Conservation (phyloP, 2,113 vertebrate species). For the Otocyon megalotis region DNA sequence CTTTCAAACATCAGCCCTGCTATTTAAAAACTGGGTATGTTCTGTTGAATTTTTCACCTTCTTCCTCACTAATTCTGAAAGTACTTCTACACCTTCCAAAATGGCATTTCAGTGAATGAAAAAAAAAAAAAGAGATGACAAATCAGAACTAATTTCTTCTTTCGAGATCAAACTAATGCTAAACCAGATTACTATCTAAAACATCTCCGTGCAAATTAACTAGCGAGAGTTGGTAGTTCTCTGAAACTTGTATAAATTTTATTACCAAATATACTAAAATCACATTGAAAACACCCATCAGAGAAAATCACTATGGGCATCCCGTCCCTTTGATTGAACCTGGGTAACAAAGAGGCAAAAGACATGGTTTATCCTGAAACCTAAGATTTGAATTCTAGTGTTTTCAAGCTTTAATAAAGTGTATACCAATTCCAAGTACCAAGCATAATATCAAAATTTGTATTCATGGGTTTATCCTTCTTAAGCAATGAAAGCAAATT, state of each 20-base stretch:
- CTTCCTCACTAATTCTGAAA: slow-evolving; percentile 53
- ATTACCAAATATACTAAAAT: slow-evolving; percentile 73
- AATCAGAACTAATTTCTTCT: slow-evolving; percentile 52
- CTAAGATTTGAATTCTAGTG: slow-evolving; percentile 73
- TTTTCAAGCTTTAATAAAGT: slow-evolving; percentile 80
- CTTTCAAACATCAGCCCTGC: slow-evolving; percentile 40
- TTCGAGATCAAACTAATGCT: slow-evolving; percentile 57
- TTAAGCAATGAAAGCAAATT: slow-evolving; percentile 78
- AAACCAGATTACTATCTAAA: slow-evolving; percentile 64
- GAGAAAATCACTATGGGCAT: slow-evolving; percentile 55
- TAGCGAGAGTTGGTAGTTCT: slow-evolving; percentile 79
- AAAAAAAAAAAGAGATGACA: neutral
- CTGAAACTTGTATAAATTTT: slow-evolving; percentile 79
- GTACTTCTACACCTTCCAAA: slow-evolving; percentile 61
- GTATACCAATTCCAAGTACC: slow-evolving; percentile 76
- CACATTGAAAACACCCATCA: slow-evolving; percentile 71
- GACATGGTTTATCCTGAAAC: slow-evolving; percentile 77
- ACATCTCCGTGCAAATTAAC: slow-evolving; percentile 72
- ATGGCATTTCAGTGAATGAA: slow-evolving; percentile 53
- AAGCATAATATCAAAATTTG: slow-evolving; percentile 77
- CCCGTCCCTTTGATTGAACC: slow-evolving; percentile 68
- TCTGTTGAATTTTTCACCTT: slow-evolving; percentile 28
- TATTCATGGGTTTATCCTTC: slow-evolving; percentile 68
- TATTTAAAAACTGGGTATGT: slow-evolving; percentile 17
- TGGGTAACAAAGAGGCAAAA: slow-evolving; percentile 78